Percentiles rank a stretch among this genome's conserved stretches.
Evolutionary conservation across 1,140 invertebrate genomes (phyloP).

Genomic region (Bicyclus anynana): DNA sequence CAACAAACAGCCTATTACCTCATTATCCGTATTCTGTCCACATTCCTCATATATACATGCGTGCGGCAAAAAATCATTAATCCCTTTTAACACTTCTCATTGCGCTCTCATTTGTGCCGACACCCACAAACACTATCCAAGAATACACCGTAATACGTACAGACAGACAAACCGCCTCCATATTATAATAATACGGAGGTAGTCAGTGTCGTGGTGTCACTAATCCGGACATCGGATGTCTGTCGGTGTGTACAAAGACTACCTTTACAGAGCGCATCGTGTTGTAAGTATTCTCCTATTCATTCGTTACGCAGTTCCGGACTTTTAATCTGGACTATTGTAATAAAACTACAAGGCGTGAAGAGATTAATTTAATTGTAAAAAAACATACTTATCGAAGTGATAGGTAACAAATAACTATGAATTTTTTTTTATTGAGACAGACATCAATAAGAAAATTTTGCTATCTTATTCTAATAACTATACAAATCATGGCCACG

Average conservation of each 20-base stretch:
- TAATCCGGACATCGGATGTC: constrained; percentile 3
- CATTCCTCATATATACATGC: neutral
- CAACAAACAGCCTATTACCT: neutral
- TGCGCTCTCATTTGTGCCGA: neutral
- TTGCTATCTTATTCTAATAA: too few relatives aligned
- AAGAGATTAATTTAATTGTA: neutral
- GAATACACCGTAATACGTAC: neutral
- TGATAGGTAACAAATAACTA: too few relatives aligned
- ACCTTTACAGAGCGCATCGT: neutral
- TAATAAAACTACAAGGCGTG: neutral
- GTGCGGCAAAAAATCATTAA: neutral
- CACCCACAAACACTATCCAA: constrained; percentile 4
- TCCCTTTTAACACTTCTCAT: neutral
- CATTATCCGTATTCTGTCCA: neutral
- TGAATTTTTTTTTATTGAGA: too few relatives aligned
- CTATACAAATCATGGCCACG: too few relatives aligned
- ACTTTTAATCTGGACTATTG: neutral
- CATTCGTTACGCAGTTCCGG: neutral
- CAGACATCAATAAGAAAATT: too few relatives aligned
- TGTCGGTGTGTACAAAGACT: neutral
- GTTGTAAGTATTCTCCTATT: neutral
- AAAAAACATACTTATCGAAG: neutral
- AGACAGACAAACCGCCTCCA: neutral
- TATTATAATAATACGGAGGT: neutral
- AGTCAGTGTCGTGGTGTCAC: too few relatives aligned